phyloP scores from a whole-genome alignment of 2,888 invertebrate species.

The Thelaira solivaga region DNA sequence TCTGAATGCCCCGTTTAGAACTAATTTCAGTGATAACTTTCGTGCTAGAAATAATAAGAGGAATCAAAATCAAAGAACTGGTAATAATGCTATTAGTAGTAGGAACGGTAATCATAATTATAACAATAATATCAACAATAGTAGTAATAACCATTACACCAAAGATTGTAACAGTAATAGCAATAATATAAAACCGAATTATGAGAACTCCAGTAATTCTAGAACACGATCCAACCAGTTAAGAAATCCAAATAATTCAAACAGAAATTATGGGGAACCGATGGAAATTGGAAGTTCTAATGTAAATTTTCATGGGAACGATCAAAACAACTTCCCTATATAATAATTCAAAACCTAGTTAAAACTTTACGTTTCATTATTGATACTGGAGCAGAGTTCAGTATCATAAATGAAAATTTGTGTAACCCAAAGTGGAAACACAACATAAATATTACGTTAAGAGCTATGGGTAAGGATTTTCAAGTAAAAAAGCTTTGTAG shows the following conservation, averaged over 20 bases:
- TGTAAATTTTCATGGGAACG: neutral
- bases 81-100: neutral
- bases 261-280: neutral
- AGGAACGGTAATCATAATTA: neutral
- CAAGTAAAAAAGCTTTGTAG: neutral
- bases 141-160: no score
- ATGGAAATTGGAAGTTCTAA: neutral
- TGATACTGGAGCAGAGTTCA: conserved; percentile 57
- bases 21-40: neutral
- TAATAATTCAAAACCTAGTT: neutral
- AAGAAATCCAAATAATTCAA: no score
- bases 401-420: conserved; percentile 38
- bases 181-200: no score
- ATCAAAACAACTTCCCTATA: conserved; percentile 1
- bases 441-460: neutral
- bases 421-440: conserved; percentile 39
- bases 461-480: conserved; percentile 2
- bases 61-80: neutral
- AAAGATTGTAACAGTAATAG: no score
- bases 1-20: neutral
- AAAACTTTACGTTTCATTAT: conserved; percentile 43
- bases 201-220: neutral
- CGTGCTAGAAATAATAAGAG: neutral
- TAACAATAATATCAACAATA: neutral
- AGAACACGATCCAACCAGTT: no score